phyloP scores from a whole-genome alignment of 2,797 vertebrate species.

The Neostethus bicornis region DNA sequence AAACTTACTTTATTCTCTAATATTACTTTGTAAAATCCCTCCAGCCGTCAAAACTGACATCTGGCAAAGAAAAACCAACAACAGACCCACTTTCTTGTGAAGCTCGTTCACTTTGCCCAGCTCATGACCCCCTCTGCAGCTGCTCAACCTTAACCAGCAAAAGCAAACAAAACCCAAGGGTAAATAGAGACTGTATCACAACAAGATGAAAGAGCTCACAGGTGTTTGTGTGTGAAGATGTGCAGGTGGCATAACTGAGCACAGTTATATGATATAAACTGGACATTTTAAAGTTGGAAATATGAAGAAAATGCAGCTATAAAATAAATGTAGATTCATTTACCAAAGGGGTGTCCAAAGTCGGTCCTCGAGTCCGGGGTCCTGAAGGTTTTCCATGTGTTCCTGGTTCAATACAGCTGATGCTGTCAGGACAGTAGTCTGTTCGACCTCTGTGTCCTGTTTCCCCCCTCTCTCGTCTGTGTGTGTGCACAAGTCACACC shows the following conservation, averaged over 20 bases:
- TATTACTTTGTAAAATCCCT: neutral
- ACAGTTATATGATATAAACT: conserved; percentile 32
- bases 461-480: no score
- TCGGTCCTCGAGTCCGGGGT: no score
- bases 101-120: conserved; percentile 37
- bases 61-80: conserved; percentile 37
- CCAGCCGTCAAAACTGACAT: conserved; percentile 11
- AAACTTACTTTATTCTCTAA: neutral
- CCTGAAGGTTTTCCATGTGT: no score
- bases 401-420: no score
- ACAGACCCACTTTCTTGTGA: conserved; percentile 18
- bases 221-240: conserved; percentile 41
- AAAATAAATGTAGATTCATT: no score
- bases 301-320: no score
- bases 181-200: conserved; percentile 53
- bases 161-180: conserved; percentile 60
- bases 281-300: no score
- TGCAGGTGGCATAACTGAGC: conserved; percentile 29
- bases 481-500: no score
- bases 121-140: conserved; percentile 37
- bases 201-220: conserved; percentile 28
- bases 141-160: conserved; percentile 39
- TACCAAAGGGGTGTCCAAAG: no score
- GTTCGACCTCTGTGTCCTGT: no score
- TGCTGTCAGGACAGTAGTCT: no score